Evolutionary conservation across 2,888 invertebrate species (phyloP), one percentile per base, ranked within the genome.

Genomic region (Eilema sororculum): DNA sequence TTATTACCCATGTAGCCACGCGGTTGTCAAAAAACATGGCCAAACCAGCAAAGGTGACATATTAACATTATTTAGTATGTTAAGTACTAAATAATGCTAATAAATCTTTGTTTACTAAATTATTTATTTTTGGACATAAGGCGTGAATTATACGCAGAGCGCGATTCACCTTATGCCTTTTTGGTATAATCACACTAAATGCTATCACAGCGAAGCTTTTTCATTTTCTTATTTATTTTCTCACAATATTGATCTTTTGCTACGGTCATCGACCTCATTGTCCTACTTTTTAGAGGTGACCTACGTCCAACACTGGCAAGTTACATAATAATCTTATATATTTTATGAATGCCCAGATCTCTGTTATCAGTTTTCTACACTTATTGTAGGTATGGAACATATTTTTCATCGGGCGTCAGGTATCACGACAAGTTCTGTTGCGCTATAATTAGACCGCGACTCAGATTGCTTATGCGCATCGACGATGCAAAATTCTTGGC

Each of bases 391-490:
- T 71, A 59, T 71, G 20, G 30, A 30, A 58, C 60, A 65, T 69
- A 82, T 82, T 82, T 84, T 85, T 85, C 80, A 86, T 86, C 80
- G 80, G 84, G 84, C 87, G 78, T 87, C 86, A 85, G 84, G 81
- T 89, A 88, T 69, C 85, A 87, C 82, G 87, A 86, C 87, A 86
- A 86, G 85, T 82, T 78, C 80, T 81, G 84, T 74, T 76, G 79
- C 77, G 83, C 88, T 91, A 91, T 91, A 90, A 91, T 91, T 91
- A 91, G 89, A 89, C 72, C 82, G 80, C 86, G 88, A 84, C 81
- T 90, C 90, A 87, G 87, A 89, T 90, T 87, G 89, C 89, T 86
- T 87, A 85, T 88, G 88, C 87, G 89, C 87, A 86, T 89, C 89
- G 84, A 76, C 80, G 82, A 85, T 87, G 89, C 90, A 86, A 86